Evolutionary conservation across 2,888 invertebrate genomes (phyloP), one percentile per base, ranked within the genome.

Genomic region (Drepanosiphum platanoidis): DNA sequence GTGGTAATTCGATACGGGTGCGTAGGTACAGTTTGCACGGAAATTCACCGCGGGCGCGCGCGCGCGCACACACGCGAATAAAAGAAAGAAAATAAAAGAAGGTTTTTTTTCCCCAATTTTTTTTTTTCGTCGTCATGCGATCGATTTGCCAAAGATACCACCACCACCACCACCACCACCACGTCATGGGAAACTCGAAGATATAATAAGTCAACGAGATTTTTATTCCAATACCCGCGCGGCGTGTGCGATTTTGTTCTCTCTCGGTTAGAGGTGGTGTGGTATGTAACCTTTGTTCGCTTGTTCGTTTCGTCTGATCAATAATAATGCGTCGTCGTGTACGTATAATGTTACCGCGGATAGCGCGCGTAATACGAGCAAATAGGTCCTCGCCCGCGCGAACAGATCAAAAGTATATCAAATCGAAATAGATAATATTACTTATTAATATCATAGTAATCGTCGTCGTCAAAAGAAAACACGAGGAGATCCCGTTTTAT

Each of bases 131-230:
- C 22, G 52, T 61, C n/a, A 30, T 22, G 2, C 61, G 32, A 74
- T 83, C 32, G 82, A 72, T 83, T 34, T 32, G 9, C n/a, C 30
- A 64, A 58, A 74, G 71, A 72, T 71, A 83, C 42, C 83, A n/a
- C n/a, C n/a, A n/a, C n/a, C n/a, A n/a, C n/a, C n/a, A n/a, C n/a
- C n/a, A n/a, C n/a, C n/a, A n/a, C n/a, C n/a, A n/a, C n/a, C n/a
- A n/a, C n/a, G n/a, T n/a, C n/a, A 75, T 75, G 75, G 66, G 83
- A 83, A 75, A 46, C 22, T 27, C 27, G 27, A n/a, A 36, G 61
- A 83, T 74, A 83, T 74, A 82, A 82, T 82, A 83, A 83, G 83
- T 83, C 83, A 83, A 75, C n/a, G 30, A 66, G 74, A 74, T 75
- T 83, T 72, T 61, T 61, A 61, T 61, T 42, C 18, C 72, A n/a